A percentile compares a stretch with the other conserved stretches of the same genome.
These are phyloP conservation scores for Rhamphomyia laevipes DNA, from an alignment of 2,888 invertebrate genomes.

Conservation along the genomic window DNA sequence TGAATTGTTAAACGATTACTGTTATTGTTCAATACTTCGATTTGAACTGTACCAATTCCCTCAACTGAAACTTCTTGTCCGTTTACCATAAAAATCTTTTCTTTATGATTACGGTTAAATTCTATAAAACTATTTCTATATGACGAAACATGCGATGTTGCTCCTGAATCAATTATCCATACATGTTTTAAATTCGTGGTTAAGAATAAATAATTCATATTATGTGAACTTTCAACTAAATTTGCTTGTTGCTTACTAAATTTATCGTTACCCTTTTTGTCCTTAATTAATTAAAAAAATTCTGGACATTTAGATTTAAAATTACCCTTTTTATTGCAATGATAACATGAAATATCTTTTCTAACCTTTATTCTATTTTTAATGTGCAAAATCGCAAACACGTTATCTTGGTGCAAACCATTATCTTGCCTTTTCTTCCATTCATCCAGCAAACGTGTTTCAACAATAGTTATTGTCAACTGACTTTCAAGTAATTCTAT, in stretches of 20 bases:
- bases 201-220: too few species aligned
- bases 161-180: too few species aligned
- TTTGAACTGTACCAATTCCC: slow-evolving; percentile 1
- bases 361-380: not conserved
- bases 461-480: not conserved
- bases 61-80: not conserved
- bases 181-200: too few species aligned
- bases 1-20: not conserved
- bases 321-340: not conserved
- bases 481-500: not conserved
- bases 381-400: not conserved
- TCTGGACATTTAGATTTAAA: too few species aligned
- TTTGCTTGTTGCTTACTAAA: too few species aligned
- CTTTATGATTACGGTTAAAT: too few species aligned
- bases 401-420: too few species aligned
- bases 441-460: not conserved
- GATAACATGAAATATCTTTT: not conserved
- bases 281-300: not conserved
- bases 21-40: not conserved
- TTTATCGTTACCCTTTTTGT: too few species aligned
- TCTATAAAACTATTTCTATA: too few species aligned
- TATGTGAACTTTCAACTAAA: too few species aligned
- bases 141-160: too few species aligned
- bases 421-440: not conserved
- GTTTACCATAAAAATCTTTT: not conserved